A percentile compares a stretch with the other conserved stretches of the same genome.
Evolutionary conservation across 2,113 vertebrate species (phyloP).

Genomic region (Lepidothrix coronata): DNA sequence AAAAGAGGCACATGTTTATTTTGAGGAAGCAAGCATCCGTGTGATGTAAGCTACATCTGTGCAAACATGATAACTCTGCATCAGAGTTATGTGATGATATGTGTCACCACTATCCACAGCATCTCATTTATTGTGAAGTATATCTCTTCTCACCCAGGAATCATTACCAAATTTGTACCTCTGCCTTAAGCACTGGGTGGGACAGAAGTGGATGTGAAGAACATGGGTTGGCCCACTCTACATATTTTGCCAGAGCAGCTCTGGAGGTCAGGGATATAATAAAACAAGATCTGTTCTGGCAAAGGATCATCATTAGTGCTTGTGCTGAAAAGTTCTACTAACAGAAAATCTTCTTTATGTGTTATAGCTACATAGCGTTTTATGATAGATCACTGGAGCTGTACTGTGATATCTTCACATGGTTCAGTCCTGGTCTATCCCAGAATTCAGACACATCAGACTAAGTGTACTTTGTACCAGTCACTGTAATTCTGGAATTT

Average conservation of each 20-base stretch:
- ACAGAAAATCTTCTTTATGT: neutral
- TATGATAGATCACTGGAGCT: neutral
- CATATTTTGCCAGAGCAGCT: neutral
- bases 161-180: neutral
- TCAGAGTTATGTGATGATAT: fast-evolving
- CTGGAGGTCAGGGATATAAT: neutral
- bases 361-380: neutral
- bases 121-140: neutral
- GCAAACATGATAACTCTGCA: neutral
- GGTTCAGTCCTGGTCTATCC: neutral
- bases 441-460: neutral
- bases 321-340: neutral
- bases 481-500: neutral
- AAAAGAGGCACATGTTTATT: neutral
- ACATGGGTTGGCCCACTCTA: neutral
- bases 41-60: neutral
- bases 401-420: neutral
- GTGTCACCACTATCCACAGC: neutral
- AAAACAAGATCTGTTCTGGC: neutral
- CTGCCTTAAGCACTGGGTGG: neutral
- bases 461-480: neutral
- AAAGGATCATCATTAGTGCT: neutral
- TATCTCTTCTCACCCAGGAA: neutral
- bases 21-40: neutral
- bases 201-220: neutral